These are phyloP conservation scores for Psilopsiagon aymara DNA, from an alignment of 2,113 vertebrate species.

Conservation along the genomic window DNA sequence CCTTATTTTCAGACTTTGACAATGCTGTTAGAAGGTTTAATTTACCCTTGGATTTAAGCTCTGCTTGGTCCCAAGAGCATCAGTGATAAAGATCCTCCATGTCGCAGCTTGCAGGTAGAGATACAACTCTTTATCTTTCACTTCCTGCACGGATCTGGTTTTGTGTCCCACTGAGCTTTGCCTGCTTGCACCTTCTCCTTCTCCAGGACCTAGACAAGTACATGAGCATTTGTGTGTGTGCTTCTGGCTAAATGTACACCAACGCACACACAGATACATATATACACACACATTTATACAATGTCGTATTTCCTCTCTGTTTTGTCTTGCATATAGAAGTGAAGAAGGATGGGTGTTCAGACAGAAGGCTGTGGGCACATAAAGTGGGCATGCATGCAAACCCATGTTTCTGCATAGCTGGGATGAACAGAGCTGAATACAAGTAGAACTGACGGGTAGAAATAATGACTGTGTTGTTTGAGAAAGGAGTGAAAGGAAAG, in stretches of 20 bases:
- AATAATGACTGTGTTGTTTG: neutral
- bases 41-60: neutral
- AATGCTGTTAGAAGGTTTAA: neutral
- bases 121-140: neutral
- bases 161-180: neutral
- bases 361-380: fast-evolving
- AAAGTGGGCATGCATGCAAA: neutral
- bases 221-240: neutral
- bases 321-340: neutral
- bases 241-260: neutral
- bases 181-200: neutral
- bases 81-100: neutral
- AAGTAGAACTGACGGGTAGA: neutral
- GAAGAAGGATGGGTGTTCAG: neutral
- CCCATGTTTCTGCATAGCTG: neutral
- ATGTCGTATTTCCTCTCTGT: fast-evolving
- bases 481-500: neutral
- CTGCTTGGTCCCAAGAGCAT: neutral
- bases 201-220: neutral
- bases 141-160: neutral
- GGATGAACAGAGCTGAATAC: neutral
- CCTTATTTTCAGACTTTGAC: neutral
- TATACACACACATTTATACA: no score
- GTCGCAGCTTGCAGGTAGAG: neutral
- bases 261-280: neutral